A percentile compares a stretch with the other conserved stretches of the same genome.
Evolutionary conservation across 2,888 invertebrate genomes (phyloP).

Genomic region (Drosophila kanekoi): DNA sequence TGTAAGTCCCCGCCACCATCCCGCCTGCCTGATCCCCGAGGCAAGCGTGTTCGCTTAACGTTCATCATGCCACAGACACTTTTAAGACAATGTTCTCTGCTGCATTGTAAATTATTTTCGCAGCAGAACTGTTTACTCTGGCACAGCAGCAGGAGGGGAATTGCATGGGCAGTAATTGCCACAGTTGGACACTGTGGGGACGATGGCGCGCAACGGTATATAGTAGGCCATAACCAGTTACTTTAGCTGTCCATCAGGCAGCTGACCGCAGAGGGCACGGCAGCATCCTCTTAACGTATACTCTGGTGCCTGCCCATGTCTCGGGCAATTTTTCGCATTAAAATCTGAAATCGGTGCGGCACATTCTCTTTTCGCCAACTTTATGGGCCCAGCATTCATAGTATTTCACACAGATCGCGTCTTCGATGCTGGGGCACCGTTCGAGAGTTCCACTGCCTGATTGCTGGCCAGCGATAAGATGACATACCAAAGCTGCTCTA

Average conservation of each 20-base stretch:
- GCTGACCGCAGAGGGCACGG: slow-evolving; percentile 79
- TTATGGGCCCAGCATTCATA: slow-evolving; percentile 67
- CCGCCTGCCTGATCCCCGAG: slow-evolving; percentile 23
- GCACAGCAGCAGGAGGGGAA: background rate
- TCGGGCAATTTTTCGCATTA: slow-evolving; percentile 62
- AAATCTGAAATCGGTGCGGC: slow-evolving; percentile 61
- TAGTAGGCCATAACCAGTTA: slow-evolving; percentile 64
- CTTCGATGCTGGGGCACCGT: slow-evolving; percentile 52
- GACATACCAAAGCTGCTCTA: slow-evolving; percentile 67
- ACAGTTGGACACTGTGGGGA: slow-evolving; percentile 46
- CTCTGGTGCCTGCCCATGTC: slow-evolving; percentile 18
- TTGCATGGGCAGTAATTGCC: slow-evolving; percentile 70
- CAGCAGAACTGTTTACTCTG: slow-evolving; percentile 54
- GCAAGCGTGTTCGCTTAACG: slow-evolving; percentile 63
- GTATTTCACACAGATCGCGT: slow-evolving; percentile 75
- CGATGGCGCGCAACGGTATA: slow-evolving; percentile 64
- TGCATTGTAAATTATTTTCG: slow-evolving; percentile 57
- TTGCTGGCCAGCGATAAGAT: slow-evolving; percentile 73
- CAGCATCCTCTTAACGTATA: slow-evolving; percentile 48
- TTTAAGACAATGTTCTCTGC: slow-evolving; percentile 41
- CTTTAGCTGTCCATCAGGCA: slow-evolving; percentile 73
- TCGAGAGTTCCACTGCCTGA: slow-evolving; percentile 38
- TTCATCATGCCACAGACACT: slow-evolving; percentile 67
- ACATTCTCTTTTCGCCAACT: slow-evolving; percentile 76
- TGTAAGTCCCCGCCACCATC: too few species aligned